Percentiles rank a stretch among this genome's conserved stretches.
phyloP scores from a whole-genome alignment of 2,113 vertebrate genomes.

The Dicerorhinus sumatrensis region DNA sequence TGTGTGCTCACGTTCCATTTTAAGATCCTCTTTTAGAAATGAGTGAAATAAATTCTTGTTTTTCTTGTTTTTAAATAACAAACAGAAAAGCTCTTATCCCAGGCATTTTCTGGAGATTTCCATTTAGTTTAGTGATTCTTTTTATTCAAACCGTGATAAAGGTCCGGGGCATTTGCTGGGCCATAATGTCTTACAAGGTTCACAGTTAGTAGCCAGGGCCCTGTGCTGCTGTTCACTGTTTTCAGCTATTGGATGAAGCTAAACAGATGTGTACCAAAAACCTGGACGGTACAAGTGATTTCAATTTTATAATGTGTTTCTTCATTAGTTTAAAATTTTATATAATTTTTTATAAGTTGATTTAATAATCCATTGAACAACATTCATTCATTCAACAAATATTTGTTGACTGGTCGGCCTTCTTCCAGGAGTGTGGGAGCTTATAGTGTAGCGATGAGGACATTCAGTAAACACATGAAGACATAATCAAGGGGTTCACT shows the following conservation, averaged over 20 bases:
- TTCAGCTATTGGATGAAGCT: background rate
- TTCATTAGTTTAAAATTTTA: background rate
- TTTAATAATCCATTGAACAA: background rate
- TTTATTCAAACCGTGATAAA: background rate
- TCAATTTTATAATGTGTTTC: background rate
- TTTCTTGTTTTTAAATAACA: slow-evolving; percentile 40
- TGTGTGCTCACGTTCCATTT: background rate
- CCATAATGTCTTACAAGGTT: background rate
- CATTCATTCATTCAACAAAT: background rate
- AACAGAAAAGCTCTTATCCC: background rate
- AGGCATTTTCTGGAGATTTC: background rate
- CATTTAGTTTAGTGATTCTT: background rate
- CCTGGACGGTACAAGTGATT: background rate
- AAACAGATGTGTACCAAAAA: background rate
- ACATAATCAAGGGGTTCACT: background rate
- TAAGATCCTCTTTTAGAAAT: slow-evolving; percentile 24
- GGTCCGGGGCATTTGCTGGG: background rate
- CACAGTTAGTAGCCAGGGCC: background rate
- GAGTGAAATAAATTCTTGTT: background rate
- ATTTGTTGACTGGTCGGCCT: background rate
- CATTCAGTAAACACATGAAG: no score
- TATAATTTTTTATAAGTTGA: background rate
- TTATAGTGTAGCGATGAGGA: background rate
- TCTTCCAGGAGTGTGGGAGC: background rate
- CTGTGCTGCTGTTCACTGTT: background rate